Conservation (phyloP, 1,140 invertebrate genomes). For the Drosophila ironensis region DNA sequence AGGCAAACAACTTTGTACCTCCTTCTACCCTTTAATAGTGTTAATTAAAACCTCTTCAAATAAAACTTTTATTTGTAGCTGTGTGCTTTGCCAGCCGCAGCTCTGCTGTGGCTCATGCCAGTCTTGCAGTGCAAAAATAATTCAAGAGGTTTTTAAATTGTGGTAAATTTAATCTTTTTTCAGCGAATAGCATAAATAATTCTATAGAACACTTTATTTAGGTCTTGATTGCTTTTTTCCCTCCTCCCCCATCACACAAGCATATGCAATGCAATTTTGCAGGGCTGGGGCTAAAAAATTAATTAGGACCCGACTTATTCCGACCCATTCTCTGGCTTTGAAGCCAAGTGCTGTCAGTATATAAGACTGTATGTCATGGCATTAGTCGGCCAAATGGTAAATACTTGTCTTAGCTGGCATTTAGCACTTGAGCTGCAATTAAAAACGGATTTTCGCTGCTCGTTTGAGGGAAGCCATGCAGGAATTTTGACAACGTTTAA, state of each 20-base stretch:
- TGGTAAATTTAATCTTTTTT: too few species aligned
- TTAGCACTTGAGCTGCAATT: slow-evolving; percentile 18
- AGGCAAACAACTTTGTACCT: slow-evolving; percentile 2
- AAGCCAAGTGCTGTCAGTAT: slow-evolving; percentile 30
- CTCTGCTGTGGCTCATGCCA: too few species aligned
- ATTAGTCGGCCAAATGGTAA: slow-evolving; percentile 1
- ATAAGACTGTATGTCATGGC: slow-evolving; percentile 10
- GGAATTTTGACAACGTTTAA: slow-evolving; percentile 25
- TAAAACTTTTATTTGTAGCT: slow-evolving; percentile 23
- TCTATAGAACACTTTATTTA: too few species aligned
- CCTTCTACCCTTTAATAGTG: slow-evolving; percentile 2
- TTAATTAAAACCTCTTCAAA: slow-evolving; percentile 45
- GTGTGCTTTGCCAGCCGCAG: not conserved
- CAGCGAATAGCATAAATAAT: too few species aligned
- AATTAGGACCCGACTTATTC: slow-evolving; percentile 47
- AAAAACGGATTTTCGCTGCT: slow-evolving; percentile 9
- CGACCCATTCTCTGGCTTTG: slow-evolving; percentile 24
- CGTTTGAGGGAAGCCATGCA: not conserved
- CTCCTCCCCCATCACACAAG: too few species aligned
- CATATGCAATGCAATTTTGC: too few species aligned
- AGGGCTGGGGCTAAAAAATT: slow-evolving; percentile 46
- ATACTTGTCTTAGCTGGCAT: slow-evolving; percentile 6
- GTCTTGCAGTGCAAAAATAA: too few species aligned
- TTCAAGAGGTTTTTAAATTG: too few species aligned
- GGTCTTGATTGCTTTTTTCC: too few species aligned